Evolutionary conservation across 2,888 invertebrate genomes (phyloP).

Genomic region (Cephus sareptanus): DNA sequence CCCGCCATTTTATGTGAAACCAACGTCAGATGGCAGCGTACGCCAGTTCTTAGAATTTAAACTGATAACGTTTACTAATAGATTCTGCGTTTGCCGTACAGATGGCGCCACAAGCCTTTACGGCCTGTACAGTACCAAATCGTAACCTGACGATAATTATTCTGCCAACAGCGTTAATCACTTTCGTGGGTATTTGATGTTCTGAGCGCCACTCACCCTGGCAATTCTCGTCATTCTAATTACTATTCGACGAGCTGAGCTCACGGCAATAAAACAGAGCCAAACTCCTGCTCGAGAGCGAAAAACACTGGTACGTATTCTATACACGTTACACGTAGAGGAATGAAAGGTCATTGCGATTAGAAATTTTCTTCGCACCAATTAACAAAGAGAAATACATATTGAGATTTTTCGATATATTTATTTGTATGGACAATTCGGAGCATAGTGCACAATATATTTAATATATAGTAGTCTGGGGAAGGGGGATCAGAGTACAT

Average conservation of each 20-base stretch:
- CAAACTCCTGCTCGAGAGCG: neutral
- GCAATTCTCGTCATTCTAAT: neutral
- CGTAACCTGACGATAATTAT: neutral
- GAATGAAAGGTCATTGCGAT: neutral
- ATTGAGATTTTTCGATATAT: slow-evolving; percentile 54
- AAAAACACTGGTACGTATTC: neutral
- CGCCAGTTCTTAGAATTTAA: neutral
- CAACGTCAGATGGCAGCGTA: neutral
- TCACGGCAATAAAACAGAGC: neutral
- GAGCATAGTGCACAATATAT: slow-evolving; percentile 63
- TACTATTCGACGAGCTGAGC: neutral
- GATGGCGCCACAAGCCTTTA: neutral
- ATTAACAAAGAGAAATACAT: neutral
- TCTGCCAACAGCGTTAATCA: neutral
- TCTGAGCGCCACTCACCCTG: neutral
- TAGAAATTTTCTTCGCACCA: neutral
- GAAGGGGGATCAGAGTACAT: slow-evolving; percentile 60
- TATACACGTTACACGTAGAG: neutral
- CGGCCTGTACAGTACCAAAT: neutral
- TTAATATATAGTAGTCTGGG: slow-evolving; percentile 53
- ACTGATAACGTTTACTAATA: neutral
- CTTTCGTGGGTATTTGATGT: neutral
- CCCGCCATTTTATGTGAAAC: neutral
- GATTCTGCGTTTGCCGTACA: neutral
- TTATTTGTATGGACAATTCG: slow-evolving; percentile 63